These are phyloP conservation scores for Frieseomelitta varia DNA, from an alignment of 1,140 invertebrate genomes.

Conservation along the genomic window DNA sequence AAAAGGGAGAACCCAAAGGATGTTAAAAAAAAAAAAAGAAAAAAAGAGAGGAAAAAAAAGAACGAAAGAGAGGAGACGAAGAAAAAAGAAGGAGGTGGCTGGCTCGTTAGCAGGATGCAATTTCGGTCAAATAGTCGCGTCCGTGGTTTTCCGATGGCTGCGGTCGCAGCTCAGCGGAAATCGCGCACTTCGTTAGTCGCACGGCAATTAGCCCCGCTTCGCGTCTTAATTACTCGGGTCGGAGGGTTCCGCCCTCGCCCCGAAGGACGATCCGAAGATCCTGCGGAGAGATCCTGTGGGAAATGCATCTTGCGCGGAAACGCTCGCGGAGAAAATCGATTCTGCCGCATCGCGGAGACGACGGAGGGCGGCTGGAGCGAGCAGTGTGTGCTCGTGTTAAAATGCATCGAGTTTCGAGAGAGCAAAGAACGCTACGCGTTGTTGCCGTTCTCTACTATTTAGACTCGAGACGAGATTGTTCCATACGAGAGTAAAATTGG, in stretches of 20 bases:
- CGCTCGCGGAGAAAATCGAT: neutral
- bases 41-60: neutral
- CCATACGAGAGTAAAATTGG: neutral
- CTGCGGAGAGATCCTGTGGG: conserved; percentile 15
- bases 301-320: conserved; percentile 16
- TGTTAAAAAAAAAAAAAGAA: neutral
- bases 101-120: conserved; percentile 23
- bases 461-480: neutral
- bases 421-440: neutral
- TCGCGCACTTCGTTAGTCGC: conserved; percentile 29
- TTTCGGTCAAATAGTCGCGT: conserved; percentile 4
- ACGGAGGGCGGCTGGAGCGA: neutral
- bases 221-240: conserved; percentile 27
- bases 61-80: neutral
- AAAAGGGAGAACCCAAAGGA: neutral
- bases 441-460: neutral
- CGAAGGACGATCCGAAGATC: conserved; percentile 9
- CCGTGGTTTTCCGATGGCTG: neutral
- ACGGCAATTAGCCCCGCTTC: conserved; percentile 15
- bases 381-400: neutral
- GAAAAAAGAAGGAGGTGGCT: too few relatives aligned
- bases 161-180: neutral
- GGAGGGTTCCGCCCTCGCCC: too few relatives aligned
- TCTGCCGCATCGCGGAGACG: neutral
- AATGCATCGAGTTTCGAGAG: neutral